A percentile compares a stretch with the other conserved stretches of the same genome.
Conservation (phyloP, 2,797 vertebrate species). For the Pseudomugil tenellus region DNA sequence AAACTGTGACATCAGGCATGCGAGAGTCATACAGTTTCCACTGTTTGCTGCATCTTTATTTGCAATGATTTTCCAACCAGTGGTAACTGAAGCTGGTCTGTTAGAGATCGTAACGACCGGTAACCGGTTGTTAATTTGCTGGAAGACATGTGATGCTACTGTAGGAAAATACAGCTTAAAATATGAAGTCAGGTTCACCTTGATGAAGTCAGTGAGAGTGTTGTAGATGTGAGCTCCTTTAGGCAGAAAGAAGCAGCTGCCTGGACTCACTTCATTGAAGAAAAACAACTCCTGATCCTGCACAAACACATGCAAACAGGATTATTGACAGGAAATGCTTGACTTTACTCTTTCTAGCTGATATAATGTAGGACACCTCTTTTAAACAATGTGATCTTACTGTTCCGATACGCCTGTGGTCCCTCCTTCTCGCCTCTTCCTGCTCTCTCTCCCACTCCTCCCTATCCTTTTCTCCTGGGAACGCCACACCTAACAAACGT, state of each 20-base stretch:
- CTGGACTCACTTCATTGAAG: slow-evolving; percentile 92
- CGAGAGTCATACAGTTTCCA: too few relatives aligned
- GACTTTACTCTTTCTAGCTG: not conserved
- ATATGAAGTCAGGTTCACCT: slow-evolving; percentile 72
- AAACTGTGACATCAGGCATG: too few relatives aligned
- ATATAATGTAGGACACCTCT: not conserved
- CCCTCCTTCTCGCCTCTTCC: slow-evolving; percentile 83
- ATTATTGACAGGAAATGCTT: not conserved
- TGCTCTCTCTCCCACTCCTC: slow-evolving; percentile 84
- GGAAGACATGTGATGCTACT: too few relatives aligned
- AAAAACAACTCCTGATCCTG: slow-evolving; percentile 95
- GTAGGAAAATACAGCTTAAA: not conserved
- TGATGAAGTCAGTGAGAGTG: slow-evolving; percentile 89
- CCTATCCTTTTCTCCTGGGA: slow-evolving; percentile 80
- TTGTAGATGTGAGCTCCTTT: slow-evolving; percentile 92
- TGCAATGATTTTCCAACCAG: too few relatives aligned
- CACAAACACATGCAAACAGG: not conserved
- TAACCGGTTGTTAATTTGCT: too few relatives aligned
- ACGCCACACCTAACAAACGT: slow-evolving; percentile 87
- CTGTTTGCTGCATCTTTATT: too few relatives aligned
- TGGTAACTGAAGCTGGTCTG: too few relatives aligned
- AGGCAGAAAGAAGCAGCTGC: slow-evolving; percentile 95
- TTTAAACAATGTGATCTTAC: slow-evolving; percentile 61
- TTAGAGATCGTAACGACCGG: not conserved
- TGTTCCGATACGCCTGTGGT: slow-evolving; percentile 91